A percentile compares a stretch with the other conserved stretches of the same genome.
These are phyloP conservation scores for Chaetodon trifascialis DNA, from an alignment of 2,113 vertebrate genomes.

Conservation along the genomic window DNA sequence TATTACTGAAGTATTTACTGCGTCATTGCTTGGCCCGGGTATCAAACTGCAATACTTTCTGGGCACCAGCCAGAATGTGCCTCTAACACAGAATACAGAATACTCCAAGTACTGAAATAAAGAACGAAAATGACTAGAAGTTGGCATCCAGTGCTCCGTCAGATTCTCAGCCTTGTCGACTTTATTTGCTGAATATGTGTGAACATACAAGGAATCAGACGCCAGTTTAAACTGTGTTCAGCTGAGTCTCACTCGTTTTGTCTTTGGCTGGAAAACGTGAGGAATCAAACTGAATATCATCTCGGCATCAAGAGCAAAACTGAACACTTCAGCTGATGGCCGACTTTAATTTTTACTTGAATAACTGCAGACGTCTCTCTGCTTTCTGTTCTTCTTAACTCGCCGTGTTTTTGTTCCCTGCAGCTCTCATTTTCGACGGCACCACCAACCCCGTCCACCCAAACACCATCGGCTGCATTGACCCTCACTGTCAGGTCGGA, in stretches of 20 bases:
- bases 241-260: too few species aligned
- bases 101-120: neutral
- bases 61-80: neutral
- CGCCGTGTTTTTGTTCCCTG: neutral
- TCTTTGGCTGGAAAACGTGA: neutral
- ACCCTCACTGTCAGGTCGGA: slow-evolving; percentile 89
- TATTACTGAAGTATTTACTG: neutral
- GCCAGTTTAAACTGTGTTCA: too few species aligned
- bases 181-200: too few species aligned
- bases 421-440: slow-evolving; percentile 92
- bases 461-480: slow-evolving; percentile 94
- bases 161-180: neutral
- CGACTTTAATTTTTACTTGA: neutral
- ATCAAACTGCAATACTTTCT: neutral
- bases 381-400: neutral
- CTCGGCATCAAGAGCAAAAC: too few species aligned
- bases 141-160: neutral
- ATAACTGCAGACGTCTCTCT: neutral
- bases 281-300: too few species aligned
- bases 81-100: neutral
- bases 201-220: too few species aligned
- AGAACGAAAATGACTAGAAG: neutral
- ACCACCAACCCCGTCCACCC: slow-evolving; percentile 92
- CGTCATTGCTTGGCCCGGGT: neutral
- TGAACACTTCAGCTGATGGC: too few species aligned